Evolutionary conservation across 2,888 invertebrate genomes (phyloP).

Genomic region (Dicranocentrus wangi): DNA sequence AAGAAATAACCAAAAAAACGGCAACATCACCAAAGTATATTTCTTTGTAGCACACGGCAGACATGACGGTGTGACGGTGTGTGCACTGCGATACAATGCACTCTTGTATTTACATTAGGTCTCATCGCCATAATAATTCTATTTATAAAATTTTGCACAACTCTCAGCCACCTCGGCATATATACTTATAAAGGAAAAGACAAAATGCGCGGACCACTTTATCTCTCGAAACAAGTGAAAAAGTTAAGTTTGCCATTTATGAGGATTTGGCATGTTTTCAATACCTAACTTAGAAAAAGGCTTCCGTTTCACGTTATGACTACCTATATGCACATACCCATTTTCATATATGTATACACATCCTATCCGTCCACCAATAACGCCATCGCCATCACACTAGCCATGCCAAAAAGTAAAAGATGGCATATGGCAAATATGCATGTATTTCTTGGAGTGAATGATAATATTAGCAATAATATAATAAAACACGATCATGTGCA

Average conservation of each 20-base stretch:
- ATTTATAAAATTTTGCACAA: constrained; percentile 65
- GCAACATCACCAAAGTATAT: not conserved
- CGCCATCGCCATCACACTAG: not conserved
- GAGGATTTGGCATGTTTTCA: constrained; percentile 70
- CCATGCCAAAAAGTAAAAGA: constrained; percentile 53
- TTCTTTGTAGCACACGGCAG: not conserved
- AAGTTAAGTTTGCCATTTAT: constrained; percentile 66
- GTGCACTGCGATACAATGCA: constrained; percentile 45
- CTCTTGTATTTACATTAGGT: constrained; percentile 53
- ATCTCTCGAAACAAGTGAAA: constrained; percentile 20
- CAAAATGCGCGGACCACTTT: constrained; percentile 34
- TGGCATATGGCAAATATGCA: constrained; percentile 56
- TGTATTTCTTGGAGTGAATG: constrained; percentile 22
- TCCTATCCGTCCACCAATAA: too few relatives aligned
- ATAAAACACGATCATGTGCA: constrained; percentile 38
- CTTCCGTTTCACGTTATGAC: constrained; percentile 44
- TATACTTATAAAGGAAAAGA: constrained; percentile 27
- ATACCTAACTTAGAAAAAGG: constrained; percentile 63
- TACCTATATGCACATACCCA: constrained; percentile 1
- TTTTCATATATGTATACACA: not conserved
- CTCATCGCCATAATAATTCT: constrained; percentile 48
- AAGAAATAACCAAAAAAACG: constrained; percentile 7
- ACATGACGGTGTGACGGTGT: not conserved
- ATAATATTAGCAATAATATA: constrained; percentile 56
- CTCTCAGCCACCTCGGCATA: constrained; percentile 4